Base-by-base conservation (phyloP, 2,113 vertebrate genomes). In the Turnix velox region DNA sequence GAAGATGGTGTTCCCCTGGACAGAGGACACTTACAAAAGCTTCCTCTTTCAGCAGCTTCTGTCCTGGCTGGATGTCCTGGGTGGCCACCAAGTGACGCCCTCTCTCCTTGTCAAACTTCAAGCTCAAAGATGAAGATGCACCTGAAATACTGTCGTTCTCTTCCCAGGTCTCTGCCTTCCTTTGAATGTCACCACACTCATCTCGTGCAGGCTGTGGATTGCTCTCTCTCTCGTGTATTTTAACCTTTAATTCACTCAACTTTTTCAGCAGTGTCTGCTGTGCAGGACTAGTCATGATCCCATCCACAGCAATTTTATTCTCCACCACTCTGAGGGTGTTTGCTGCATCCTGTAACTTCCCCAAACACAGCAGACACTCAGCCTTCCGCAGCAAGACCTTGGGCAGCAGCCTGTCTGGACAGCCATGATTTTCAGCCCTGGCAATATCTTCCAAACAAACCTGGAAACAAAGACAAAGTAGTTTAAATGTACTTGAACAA, bases 1-100 rank as follows among this genome's bases (percentile, higher is more conserved):
- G 63, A 46, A 69, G 61, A 23, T 19, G n/a, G 93, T 77, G 88
- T 87, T 97, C 95, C 73, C 97, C 98, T 1, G 98, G 98, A 61
- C 98, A 98, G 23, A 99, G 98, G 73, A 99, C 98, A 17, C 97
- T 98, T 52, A 98, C 97, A 96, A 98, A 99, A 1, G 99, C 99
- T 62, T 97, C 95, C 31, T 99, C 99, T 55, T 88, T 96, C 39
- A 99, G 82, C 62, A 99, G 88, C 37, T 97, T 93, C 71, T 99
- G 98, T 35, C 99, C 99, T 5, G 98, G 97, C 66, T 93, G 48
- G 59, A 99, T 98, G 71, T 97, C 96, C 87, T 97, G 87, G 11
- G 87, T 86, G 31, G 98, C 98, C 93, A 99, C 93, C 84, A 99
- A 97, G 84, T 97, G 98, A 90, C 99, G 98, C 57, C 99, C 99